Evolutionary conservation across 2,113 vertebrate genomes (phyloP).

Genomic region (Columbina picui): DNA sequence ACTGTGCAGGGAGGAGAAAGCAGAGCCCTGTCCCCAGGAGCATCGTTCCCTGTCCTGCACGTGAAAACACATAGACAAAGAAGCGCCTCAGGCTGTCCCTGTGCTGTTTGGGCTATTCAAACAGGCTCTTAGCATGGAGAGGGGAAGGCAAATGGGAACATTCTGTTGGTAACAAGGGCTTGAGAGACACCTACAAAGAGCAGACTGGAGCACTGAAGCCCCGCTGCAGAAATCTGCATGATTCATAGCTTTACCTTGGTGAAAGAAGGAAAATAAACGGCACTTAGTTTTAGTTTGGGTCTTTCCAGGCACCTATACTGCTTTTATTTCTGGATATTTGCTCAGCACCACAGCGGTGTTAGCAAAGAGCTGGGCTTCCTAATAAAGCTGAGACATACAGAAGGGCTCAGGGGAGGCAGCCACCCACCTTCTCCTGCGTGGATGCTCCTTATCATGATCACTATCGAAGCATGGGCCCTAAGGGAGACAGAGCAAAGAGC

Average conservation of each 20-base stretch:
- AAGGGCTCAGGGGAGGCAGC: not conserved
- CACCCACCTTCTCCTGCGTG: not conserved
- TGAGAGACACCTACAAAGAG: not conserved
- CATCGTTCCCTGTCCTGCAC: not conserved
- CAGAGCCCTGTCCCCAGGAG: not conserved
- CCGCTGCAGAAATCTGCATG: not conserved
- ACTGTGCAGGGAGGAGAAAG: not conserved
- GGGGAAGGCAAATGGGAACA: not conserved
- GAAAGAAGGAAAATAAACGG: not conserved
- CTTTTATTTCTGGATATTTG: not conserved
- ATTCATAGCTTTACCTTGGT: not conserved
- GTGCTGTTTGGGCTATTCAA: not conserved
- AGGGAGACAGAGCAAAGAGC: not conserved
- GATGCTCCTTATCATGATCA: not conserved
- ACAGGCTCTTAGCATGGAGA: not conserved
- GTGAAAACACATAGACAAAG: not conserved
- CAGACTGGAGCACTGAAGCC: not conserved
- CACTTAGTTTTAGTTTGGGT: not conserved
- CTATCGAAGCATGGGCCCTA: not conserved
- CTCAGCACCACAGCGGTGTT: not conserved
- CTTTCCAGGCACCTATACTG: not conserved
- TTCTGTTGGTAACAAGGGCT: not conserved
- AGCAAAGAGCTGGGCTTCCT: not conserved
- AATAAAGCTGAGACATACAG: not conserved
- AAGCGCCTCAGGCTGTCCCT: not conserved